Evolutionary conservation across 2,797 vertebrate genomes (phyloP).

Genomic region (Danionella dracula): DNA sequence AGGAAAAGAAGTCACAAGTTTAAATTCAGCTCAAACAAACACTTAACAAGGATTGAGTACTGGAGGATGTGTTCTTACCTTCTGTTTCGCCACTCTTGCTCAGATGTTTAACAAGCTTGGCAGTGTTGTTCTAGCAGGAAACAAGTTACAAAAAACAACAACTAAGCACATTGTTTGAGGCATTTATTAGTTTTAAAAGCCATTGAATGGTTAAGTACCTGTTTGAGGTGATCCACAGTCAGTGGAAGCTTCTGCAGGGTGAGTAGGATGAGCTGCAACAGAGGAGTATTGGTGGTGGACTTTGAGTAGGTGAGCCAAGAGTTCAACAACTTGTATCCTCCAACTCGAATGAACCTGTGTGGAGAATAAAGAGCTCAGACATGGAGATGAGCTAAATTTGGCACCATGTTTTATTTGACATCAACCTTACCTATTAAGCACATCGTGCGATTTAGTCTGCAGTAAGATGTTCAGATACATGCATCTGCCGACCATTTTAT

Average conservation of each 20-base stretch:
- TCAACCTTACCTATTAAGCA: constrained; percentile 77
- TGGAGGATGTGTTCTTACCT: constrained; percentile 62
- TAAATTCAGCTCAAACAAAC: neutral
- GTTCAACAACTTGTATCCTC: constrained; percentile 91
- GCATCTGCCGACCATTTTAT: constrained; percentile 93
- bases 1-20: neutral
- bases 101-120: constrained; percentile 92
- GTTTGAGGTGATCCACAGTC: constrained; percentile 91
- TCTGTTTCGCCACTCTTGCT: constrained; percentile 90
- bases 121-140: constrained; percentile 85
- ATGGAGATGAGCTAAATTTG: too few species aligned
- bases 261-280: constrained; percentile 88
- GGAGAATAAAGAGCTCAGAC: too few species aligned
- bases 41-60: neutral
- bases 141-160: neutral
- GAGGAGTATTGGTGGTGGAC: constrained; percentile 81
- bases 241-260: constrained; percentile 91
- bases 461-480: constrained; percentile 93
- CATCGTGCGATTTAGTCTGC: constrained; percentile 84
- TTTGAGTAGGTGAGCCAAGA: constrained; percentile 91
- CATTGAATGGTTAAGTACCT: constrained; percentile 62
- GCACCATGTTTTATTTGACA: neutral
- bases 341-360: constrained; percentile 83
- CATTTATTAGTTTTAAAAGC: neutral
- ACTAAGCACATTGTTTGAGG: neutral